A percentile compares a stretch with the other conserved stretches of the same genome.
These are phyloP conservation scores for Pseudoatta argentina DNA, from an alignment of 1,140 invertebrate species.

Conservation along the genomic window DNA sequence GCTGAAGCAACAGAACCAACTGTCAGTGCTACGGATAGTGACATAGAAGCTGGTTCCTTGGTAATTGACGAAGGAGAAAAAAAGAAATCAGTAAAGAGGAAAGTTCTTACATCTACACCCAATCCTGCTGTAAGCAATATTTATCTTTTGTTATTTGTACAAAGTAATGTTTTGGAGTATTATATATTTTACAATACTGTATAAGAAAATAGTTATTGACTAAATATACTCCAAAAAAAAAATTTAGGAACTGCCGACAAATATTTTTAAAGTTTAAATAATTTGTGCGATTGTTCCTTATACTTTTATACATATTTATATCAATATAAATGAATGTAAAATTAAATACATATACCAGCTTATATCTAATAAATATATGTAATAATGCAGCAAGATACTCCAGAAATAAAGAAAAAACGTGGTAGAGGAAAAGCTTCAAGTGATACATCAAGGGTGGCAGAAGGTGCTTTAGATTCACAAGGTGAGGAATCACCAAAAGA, in stretches of 20 bases:
- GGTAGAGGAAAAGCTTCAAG: conserved; percentile 75
- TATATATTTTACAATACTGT: conserved; percentile 50
- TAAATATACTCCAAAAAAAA: conserved; percentile 72
- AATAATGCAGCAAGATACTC: conserved; percentile 75
- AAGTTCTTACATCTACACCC: conserved; percentile 72
- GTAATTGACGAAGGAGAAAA: conserved; percentile 89
- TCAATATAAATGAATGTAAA: background rate
- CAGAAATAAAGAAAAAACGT: conserved; percentile 83
- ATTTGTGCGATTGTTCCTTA: conserved; percentile 87
- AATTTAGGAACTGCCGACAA: conserved; percentile 85
- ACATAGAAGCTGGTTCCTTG: conserved; percentile 86
- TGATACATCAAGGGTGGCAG: conserved; percentile 71
- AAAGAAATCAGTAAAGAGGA: conserved; percentile 83
- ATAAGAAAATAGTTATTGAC: conserved; percentile 69
- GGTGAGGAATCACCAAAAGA: conserved; percentile 86
- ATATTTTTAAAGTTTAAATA: conserved; percentile 82
- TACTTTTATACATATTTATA: conserved; percentile 68
- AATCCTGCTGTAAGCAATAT: conserved; percentile 77
- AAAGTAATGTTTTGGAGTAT: conserved; percentile 56
- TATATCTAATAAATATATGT: background rate
- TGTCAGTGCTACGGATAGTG: conserved; percentile 77
- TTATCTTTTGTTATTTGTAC: conserved; percentile 14
- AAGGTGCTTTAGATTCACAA: conserved; percentile 79
- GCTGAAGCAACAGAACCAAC: conserved; percentile 66
- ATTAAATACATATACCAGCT: too few relatives aligned